Base-by-base conservation (phyloP, 2,113 vertebrate genomes). In the Ptilorrhoa leucosticta region DNA sequence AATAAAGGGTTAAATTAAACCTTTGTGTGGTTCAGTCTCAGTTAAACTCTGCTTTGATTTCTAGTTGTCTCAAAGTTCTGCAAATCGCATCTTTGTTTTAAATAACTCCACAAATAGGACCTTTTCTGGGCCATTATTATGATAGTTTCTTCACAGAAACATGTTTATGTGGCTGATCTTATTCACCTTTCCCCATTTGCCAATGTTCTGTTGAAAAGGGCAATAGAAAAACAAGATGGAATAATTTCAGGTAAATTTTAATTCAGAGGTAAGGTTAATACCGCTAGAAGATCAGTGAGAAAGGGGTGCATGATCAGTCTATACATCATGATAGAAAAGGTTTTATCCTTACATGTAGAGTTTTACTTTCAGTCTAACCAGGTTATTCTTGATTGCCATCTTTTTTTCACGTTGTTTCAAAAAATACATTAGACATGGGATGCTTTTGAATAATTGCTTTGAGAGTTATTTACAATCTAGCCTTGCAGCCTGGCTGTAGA, bases 261-360 rank as follows among this genome's bases (percentile, higher is more conserved):
- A 54, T 68, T 63, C 58, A 63, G 37, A 75, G 9, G 6, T 39
- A 61, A 76, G 9, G 5, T 26, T 57, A 78, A 61, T 45, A 22
- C 24, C 6, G 6, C 51, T 45, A 56, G 47, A 42, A 83, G 78
- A 89, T 22, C 11, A 60, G 10, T 51, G 33, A 66, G 13, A 50
- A 83, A 71, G 7, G 2, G 5, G 0, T 72, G 4, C 7, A 33
- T 2, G 1, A 28, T 42, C n/a, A 48, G 4, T 66, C 33, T 56
- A 14, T 19, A 26, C 2, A 17, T n/a, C 14, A 13, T 7, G 4
- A 33, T 6, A 50, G 24, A 51, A 83, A 44, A 65, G 7, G 2
- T 19, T 84, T 64, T 73, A 19, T 24, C 8, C 22, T 87, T 64
- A 35, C 1, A 3, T 39, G 8, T 11, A 24, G 10, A 68, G 12